phyloP scores from a whole-genome alignment of 1,140 invertebrate species.

The Lepidostoma basale region DNA sequence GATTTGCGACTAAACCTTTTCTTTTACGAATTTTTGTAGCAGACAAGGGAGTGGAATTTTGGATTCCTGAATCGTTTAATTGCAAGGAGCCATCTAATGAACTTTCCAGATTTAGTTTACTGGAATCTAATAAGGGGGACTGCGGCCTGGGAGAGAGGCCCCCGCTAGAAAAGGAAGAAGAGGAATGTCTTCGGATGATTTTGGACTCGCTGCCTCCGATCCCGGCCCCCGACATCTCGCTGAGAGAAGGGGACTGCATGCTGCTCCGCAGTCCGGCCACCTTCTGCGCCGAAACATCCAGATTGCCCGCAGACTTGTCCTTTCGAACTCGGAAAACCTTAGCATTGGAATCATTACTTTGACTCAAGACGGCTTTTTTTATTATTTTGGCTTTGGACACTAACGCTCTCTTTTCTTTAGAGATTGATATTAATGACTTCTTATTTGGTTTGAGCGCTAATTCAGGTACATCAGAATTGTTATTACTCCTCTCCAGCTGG shows the following conservation, averaged over 20 bases:
- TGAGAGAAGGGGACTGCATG: slow-evolving; percentile 60
- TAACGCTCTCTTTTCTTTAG: slow-evolving; percentile 58
- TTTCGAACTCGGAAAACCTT: slow-evolving; percentile 31
- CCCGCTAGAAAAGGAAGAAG: slow-evolving; percentile 80
- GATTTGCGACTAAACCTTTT: background rate
- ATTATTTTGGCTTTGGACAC: slow-evolving; percentile 61
- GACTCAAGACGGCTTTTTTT: slow-evolving; percentile 63
- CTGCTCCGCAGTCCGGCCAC: slow-evolving; percentile 46
- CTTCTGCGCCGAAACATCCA: slow-evolving; percentile 12
- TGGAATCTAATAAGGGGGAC: slow-evolving; percentile 22
- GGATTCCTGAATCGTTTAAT: slow-evolving; percentile 25
- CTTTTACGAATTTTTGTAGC: background rate
- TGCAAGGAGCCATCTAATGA: slow-evolving; percentile 1
- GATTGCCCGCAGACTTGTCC: slow-evolving; percentile 20
- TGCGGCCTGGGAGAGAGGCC: slow-evolving; percentile 56
- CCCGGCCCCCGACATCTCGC: slow-evolving; percentile 65
- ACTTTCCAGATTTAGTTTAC: background rate
- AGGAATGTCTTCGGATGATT: slow-evolving; percentile 80
- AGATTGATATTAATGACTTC: slow-evolving; percentile 42
- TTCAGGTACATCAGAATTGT: slow-evolving; percentile 47
- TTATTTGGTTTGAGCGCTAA: slow-evolving; percentile 43
- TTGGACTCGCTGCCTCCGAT: slow-evolving; percentile 74
- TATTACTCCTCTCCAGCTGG: slow-evolving; percentile 68
- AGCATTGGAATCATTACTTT: slow-evolving; percentile 40
- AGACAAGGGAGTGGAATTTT: slow-evolving; percentile 24